Evolutionary conservation across 2,888 invertebrate genomes (phyloP), one percentile per base, ranked within the genome.

Genomic region (Eristalis tenax): DNA sequence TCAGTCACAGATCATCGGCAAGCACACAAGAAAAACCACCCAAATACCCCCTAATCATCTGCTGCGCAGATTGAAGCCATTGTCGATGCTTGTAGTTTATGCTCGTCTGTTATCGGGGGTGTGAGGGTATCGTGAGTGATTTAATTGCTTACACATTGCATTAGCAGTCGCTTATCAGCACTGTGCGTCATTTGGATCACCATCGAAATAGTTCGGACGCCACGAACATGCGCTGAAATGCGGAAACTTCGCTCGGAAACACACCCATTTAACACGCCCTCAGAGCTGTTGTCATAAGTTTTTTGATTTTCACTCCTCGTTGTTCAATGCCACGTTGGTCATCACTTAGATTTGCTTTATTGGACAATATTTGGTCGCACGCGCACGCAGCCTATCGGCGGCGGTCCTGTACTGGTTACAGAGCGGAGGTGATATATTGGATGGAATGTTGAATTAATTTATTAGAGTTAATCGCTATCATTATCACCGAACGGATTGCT

Each of bases 251-350:
- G 56, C 35, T 69, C 13, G 11, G 13, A 43, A 73, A 79, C 79
- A 79, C 79, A 73, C 79, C 79, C 79, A 71, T 57, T 59, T 35
- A 40, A 65, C 79, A 79, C 64, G 71, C 73, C 79, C 79, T 73
- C 73, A 65, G 32, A 35, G 22, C 18, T 40, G 28, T 32, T 66
- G 40, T 73, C 35, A 22, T 15, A 40, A 65, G 15, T 22, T n/a
- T 56, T 5, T 71, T 50, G 0, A 11, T 63, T 43, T 4, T 5
- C 6, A 5, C 4, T 26, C 4, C 4, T 26, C 22, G 10, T 43
- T 40, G 56, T 59, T 70, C 38, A 15, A n/a, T 77, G n/a, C 13
- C 26, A 23, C 15, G 50, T 18, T n/a, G n/a, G n/a, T n/a, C 50
- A 4, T 22, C 4, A 6, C 28, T 43, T 73, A 43, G 71, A 79